These are phyloP conservation scores for Trichomalopsis sarcophagae DNA, from an alignment of 1,140 invertebrate species.

Conservation along the genomic window DNA sequence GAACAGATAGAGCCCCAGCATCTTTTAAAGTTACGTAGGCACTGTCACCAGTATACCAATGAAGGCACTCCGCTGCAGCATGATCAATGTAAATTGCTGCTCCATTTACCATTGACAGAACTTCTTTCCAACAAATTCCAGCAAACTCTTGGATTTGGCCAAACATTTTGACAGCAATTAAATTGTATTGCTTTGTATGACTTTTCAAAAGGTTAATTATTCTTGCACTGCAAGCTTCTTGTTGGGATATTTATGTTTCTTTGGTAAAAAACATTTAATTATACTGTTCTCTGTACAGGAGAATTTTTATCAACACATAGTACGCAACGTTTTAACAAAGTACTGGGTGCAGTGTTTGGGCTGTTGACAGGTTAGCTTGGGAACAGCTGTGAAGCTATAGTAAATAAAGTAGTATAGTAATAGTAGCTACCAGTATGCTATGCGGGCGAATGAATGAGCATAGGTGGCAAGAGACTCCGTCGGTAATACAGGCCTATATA, in stretches of 20 bases:
- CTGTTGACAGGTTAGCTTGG: background rate
- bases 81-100: constrained; percentile 78
- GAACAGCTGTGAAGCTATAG: background rate
- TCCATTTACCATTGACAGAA: constrained; percentile 71
- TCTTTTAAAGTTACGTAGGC: constrained; percentile 70
- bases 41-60: constrained; percentile 77
- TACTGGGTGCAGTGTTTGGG: no score
- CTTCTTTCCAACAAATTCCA: constrained; percentile 71
- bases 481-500: no score
- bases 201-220: no score
- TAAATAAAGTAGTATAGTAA: background rate
- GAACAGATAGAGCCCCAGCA: constrained; percentile 75
- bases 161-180: constrained; percentile 38
- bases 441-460: no score
- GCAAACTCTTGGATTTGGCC: constrained; percentile 58
- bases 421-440: no score
- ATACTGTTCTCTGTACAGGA: background rate
- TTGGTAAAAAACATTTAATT: no score
- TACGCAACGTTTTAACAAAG: background rate
- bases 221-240: no score
- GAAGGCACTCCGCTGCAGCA: constrained; percentile 75
- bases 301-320: background rate
- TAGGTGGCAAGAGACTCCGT: no score
- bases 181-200: background rate
- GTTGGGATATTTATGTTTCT: no score